Conservation (phyloP, 37 sponge, comb jelly and placozoan species). For the Geodia barretti region DNA sequence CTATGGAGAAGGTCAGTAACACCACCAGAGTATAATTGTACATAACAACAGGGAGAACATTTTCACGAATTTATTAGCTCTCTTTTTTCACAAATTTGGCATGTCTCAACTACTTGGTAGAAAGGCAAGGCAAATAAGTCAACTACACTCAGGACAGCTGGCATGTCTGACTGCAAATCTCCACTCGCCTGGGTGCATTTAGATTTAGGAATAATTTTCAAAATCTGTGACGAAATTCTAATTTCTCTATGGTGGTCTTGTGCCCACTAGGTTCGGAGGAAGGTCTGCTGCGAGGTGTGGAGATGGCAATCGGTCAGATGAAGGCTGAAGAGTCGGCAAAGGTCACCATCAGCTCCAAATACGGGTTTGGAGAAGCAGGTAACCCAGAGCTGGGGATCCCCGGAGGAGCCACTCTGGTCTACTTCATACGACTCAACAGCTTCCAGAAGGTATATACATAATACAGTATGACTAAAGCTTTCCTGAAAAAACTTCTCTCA, state of each 20-base stretch:
- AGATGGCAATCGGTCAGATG: conserved; percentile 86
- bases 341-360: conserved; percentile 65
- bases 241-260: too few species aligned
- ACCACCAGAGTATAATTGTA: conserved; percentile 6
- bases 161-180: too few species aligned
- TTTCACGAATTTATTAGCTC: too few species aligned
- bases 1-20: conserved; percentile 83
- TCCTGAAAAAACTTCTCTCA: neutral
- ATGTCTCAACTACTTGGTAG: too few species aligned
- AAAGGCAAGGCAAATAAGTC: too few species aligned
- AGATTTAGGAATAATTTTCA: too few species aligned
- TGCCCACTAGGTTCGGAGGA: conserved; percentile 55
- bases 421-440: conserved; percentile 60
- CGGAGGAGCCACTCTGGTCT: conserved; percentile 63
- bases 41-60: neutral
- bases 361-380: conserved; percentile 73
- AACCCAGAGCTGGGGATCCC: conserved; percentile 60
- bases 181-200: too few species aligned
- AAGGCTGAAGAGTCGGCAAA: conserved; percentile 61
- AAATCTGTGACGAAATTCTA: neutral
- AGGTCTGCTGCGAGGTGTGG: conserved; percentile 63
- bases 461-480: neutral
- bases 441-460: conserved; percentile 63
- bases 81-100: too few species aligned
- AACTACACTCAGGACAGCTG: too few species aligned